A percentile compares a stretch with the other conserved stretches of the same genome.
Evolutionary conservation across 2,113 vertebrate species (phyloP).

Genomic region (Xiphophorus couchianus): DNA sequence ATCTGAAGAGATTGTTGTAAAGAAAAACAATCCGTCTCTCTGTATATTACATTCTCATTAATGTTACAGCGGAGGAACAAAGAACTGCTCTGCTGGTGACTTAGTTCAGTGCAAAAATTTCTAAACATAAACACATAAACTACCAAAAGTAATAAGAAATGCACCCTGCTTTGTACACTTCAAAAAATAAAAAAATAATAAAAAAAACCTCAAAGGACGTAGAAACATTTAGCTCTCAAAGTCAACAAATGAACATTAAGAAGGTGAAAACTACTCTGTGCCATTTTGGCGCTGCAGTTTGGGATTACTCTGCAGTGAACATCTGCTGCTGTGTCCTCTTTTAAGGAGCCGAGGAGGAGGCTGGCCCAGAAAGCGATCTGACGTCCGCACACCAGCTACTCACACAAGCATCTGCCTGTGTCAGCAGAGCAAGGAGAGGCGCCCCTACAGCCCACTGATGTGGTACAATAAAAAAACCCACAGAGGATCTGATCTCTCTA

Average conservation of each 20-base stretch:
- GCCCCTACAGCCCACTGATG: background rate
- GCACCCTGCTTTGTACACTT: slow-evolving; percentile 11
- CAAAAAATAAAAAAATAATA: background rate
- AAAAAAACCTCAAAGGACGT: too few relatives aligned
- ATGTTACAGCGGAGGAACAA: too few relatives aligned
- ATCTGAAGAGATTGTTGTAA: too few relatives aligned
- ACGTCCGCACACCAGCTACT: background rate
- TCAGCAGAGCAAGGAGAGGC: background rate
- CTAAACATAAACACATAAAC: too few relatives aligned
- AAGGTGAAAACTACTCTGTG: background rate
- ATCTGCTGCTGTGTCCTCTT: slow-evolving; percentile 38
- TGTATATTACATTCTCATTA: too few relatives aligned
- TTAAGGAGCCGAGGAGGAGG: background rate
- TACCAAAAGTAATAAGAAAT: slow-evolving; percentile 5
- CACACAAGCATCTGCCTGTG: slow-evolving; percentile 40
- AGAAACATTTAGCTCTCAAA: background rate
- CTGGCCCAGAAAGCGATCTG: slow-evolving; percentile 5
- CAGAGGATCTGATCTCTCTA: background rate
- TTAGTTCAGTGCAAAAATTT: too few relatives aligned
- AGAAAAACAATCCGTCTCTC: too few relatives aligned
- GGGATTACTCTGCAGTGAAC: slow-evolving; percentile 37
- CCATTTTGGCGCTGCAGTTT: background rate
- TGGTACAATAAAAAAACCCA: slow-evolving; percentile 1
- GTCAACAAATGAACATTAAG: background rate
- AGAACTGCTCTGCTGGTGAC: too few relatives aligned